phyloP scores from a whole-genome alignment of 2,113 vertebrate species.

The Eleginops maclovinus region DNA sequence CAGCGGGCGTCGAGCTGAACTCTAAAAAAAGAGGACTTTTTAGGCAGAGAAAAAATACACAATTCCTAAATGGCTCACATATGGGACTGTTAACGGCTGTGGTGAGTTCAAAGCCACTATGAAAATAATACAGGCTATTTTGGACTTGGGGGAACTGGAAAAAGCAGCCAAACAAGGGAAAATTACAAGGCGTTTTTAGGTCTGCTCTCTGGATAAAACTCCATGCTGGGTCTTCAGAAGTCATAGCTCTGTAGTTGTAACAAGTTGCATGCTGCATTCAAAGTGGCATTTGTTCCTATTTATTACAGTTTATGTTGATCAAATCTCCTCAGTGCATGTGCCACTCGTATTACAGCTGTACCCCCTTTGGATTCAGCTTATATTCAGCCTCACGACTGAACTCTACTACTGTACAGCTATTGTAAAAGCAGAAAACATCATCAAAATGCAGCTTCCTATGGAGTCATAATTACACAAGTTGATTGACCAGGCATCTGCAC shows the following conservation, averaged over 20 bases:
- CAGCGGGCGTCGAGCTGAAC: constrained; percentile 37
- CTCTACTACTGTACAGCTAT: background rate
- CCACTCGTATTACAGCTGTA: constrained; percentile 32
- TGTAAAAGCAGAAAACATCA: background rate
- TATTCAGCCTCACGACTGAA: background rate
- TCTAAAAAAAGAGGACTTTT: constrained; percentile 52
- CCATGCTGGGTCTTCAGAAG: constrained; percentile 30
- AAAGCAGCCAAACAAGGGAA: constrained; percentile 80
- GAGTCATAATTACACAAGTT: constrained; percentile 7
- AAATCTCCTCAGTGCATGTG: constrained; percentile 2
- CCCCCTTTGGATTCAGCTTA: background rate
- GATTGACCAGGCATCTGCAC: background rate
- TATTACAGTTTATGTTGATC: constrained; percentile 12
- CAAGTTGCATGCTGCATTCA: constrained; percentile 10
- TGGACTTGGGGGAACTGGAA: constrained; percentile 77
- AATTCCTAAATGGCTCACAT: constrained; percentile 80
- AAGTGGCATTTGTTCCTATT: constrained; percentile 41
- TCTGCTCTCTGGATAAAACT: constrained; percentile 69
- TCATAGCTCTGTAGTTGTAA: constrained; percentile 31
- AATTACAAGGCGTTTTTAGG: constrained; percentile 81
- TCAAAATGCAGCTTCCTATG: background rate
- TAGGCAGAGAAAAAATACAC: constrained; percentile 70
- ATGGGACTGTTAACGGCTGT: constrained; percentile 80
- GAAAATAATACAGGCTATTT: constrained; percentile 85
- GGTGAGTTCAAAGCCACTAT: constrained; percentile 85